Percentiles rank a stretch among this genome's conserved stretches.
Conservation (phyloP, 1,140 invertebrate genomes). For the Drosophila takahashii region DNA sequence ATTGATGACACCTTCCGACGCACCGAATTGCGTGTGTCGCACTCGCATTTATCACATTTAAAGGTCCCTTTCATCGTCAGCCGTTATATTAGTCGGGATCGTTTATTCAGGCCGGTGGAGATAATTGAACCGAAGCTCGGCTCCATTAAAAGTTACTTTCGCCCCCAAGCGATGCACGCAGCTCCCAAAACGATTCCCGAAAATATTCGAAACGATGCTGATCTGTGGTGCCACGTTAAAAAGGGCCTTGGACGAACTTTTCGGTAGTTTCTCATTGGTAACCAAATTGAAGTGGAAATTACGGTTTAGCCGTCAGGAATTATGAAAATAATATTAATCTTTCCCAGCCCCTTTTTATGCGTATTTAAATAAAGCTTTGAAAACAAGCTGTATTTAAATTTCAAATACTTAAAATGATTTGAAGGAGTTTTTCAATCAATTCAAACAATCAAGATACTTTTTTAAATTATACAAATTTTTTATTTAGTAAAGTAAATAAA, state of each 20-base stretch:
- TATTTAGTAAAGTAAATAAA: too few species aligned
- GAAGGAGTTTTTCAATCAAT: too few species aligned
- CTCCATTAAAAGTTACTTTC: constrained; percentile 22
- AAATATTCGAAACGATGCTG: neutral
- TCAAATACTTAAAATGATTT: neutral
- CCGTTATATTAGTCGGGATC: constrained; percentile 22
- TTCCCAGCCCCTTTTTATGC: neutral
- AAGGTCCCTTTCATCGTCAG: constrained; percentile 32
- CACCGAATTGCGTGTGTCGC: constrained; percentile 16
- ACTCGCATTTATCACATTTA: constrained; percentile 58
- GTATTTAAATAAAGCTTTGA: neutral
- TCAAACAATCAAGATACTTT: too few species aligned
- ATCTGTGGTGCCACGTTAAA: neutral
- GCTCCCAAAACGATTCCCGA: neutral
- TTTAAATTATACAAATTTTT: too few species aligned
- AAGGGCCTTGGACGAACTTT: neutral
- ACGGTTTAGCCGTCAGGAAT: constrained; percentile 1
- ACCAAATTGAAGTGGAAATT: constrained; percentile 7
- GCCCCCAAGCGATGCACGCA: constrained; percentile 20
- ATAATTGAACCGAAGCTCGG: constrained; percentile 11
- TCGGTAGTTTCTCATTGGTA: constrained; percentile 7
- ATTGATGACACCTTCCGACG: constrained; percentile 24
- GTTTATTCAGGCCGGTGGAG: constrained; percentile 10
- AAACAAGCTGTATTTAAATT: neutral
- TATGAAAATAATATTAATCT: constrained; percentile 9